Percentiles rank a stretch among this genome's conserved stretches.
Conservation (phyloP, 2,113 vertebrate genomes). For the Helogale parvula region DNA sequence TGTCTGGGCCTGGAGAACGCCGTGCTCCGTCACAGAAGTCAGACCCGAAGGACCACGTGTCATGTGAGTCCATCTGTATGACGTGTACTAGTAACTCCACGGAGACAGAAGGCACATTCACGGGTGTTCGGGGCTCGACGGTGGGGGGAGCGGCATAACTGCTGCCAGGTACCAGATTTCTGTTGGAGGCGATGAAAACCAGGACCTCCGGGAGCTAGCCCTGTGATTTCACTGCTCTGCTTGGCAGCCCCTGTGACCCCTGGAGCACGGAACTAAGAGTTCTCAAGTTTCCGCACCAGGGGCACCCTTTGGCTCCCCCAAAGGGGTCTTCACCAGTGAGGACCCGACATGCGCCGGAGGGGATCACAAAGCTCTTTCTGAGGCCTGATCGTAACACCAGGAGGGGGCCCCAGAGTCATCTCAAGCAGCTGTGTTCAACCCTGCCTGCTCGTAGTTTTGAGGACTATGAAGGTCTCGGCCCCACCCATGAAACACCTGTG, state of each 20-base stretch:
- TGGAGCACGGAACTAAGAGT: not conserved
- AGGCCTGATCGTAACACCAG: not conserved
- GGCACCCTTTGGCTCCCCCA: too few species aligned
- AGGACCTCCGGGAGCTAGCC: too few species aligned
- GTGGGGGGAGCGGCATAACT: not conserved
- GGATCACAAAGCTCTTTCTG: not conserved
- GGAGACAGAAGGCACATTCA: not conserved
- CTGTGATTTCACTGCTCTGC: not conserved
- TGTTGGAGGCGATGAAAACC: not conserved
- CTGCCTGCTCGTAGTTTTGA: not conserved
- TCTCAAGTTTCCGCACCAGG: not conserved
- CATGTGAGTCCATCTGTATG: too few species aligned
- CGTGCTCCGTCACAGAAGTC: not conserved
- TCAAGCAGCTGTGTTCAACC: not conserved
- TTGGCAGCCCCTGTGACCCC: not conserved
- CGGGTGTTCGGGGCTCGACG: not conserved
- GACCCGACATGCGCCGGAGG: not conserved
- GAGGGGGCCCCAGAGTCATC: not conserved
- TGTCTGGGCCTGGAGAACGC: fast-evolving
- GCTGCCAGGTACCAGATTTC: not conserved
- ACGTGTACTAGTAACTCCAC: not conserved
- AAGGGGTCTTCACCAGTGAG: fast-evolving
- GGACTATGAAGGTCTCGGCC: not conserved
- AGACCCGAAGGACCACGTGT: fast-evolving
- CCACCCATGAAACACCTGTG: not conserved